Percentiles rank a stretch among this genome's conserved stretches.
Conservation (phyloP, 1,140 invertebrate species). For the Platyura marginata region DNA sequence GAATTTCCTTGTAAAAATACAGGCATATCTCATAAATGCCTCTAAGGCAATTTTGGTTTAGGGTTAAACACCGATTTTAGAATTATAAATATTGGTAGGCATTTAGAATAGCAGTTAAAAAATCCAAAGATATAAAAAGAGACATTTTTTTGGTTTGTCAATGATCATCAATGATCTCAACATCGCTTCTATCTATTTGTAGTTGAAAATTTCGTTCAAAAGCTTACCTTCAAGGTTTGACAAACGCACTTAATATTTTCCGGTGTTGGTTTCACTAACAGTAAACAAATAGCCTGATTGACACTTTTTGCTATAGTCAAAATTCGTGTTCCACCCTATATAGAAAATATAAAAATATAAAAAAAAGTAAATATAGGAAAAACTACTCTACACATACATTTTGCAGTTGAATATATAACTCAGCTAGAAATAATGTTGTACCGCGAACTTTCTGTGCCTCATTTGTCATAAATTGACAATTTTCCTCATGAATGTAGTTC, state of each 20-base stretch:
- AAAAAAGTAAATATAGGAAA: not conserved
- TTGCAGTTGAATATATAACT: constrained; percentile 5
- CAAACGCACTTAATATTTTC: constrained; percentile 33
- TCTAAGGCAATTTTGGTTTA: too few relatives aligned
- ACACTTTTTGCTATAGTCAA: constrained; percentile 2
- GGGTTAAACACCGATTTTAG: too few relatives aligned
- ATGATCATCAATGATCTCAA: too few relatives aligned
- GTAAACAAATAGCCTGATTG: constrained; percentile 1
- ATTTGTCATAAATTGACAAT: constrained; percentile 2
- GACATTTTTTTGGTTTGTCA: too few relatives aligned
- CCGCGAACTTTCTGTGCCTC: constrained; percentile 4
- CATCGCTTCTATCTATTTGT: too few relatives aligned
- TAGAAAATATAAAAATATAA: not conserved
- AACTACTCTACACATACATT: constrained; percentile 2
- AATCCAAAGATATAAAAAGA: too few relatives aligned
- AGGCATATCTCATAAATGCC: too few relatives aligned
- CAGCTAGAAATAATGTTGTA: constrained; percentile 6
- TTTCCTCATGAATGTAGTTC: constrained; percentile 3
- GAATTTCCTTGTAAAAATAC: too few relatives aligned
- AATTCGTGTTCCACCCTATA: not conserved
- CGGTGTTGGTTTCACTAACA: constrained; percentile 4
- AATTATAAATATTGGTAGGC: too few relatives aligned
- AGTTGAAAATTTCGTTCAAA: too few relatives aligned
- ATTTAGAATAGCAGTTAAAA: too few relatives aligned
- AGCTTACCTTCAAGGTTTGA: constrained; percentile 30